Evolutionary conservation across 1,140 invertebrate species (phyloP).

Genomic region (Aphis craccivora): DNA sequence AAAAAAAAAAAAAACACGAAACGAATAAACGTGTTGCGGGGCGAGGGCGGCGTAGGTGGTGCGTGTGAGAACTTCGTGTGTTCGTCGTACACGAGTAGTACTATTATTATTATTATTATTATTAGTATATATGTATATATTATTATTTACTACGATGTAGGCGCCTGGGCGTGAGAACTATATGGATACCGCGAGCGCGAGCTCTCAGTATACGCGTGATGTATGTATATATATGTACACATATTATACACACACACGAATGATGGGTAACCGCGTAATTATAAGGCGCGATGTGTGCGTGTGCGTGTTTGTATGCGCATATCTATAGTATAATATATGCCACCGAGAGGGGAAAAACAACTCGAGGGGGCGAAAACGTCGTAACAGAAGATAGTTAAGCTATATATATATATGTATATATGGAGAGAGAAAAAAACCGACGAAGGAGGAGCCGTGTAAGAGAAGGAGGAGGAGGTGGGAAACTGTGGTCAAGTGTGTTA

Average conservation of each 20-base stretch:
- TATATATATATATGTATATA: not conserved
- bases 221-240: not conserved
- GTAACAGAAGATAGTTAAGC: not conserved
- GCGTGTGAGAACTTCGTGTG: conserved; percentile 36
- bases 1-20: not conserved
- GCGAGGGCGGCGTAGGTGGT: conserved; percentile 32
- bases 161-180: conserved; percentile 55
- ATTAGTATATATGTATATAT: not conserved
- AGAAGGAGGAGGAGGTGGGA: conserved; percentile 23
- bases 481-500: conserved; percentile 24
- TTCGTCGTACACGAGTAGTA: not conserved
- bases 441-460: not conserved
- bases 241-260: not conserved
- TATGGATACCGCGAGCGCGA: conserved; percentile 2
- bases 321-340: not conserved
- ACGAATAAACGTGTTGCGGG: not conserved
- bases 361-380: not conserved
- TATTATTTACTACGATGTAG: conserved; percentile 36
- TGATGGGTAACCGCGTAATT: conserved; percentile 42
- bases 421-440: not conserved
- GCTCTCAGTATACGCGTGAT: not conserved
- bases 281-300: conserved; percentile 33
- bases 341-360: conserved; percentile 19
- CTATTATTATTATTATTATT: not conserved
- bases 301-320: not conserved